Conservation (phyloP, 2,888 invertebrate species). For the Resseliella maxima region DNA sequence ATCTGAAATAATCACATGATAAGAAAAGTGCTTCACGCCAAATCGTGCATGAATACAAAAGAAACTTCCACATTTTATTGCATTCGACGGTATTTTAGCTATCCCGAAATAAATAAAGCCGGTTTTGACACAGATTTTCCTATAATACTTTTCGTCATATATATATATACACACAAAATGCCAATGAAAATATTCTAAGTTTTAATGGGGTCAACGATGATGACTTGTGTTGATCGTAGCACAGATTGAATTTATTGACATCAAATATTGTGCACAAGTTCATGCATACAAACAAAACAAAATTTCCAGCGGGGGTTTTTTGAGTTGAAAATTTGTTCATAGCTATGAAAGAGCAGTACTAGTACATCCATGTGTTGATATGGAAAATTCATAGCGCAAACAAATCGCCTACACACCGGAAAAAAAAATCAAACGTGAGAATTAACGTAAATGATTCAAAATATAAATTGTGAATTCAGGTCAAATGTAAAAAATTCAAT, state of each 20-base stretch:
- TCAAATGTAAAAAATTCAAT: slow-evolving; percentile 43
- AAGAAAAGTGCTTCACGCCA: background rate
- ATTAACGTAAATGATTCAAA: background rate
- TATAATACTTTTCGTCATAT: background rate
- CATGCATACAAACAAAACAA: background rate
- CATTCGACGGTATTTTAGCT: background rate
- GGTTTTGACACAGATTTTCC: background rate
- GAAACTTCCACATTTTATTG: background rate
- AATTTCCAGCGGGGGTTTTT: no score
- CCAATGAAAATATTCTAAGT: background rate
- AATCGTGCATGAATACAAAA: background rate
- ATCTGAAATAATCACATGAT: background rate
- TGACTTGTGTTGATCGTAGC: background rate
- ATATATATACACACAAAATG: background rate
- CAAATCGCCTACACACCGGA: background rate
- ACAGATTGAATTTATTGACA: slow-evolving; percentile 2
- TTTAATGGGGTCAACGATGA: slow-evolving; percentile 30
- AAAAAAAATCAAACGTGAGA: background rate
- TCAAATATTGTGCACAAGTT: background rate
- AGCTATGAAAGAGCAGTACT: no score
- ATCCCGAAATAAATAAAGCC: background rate
- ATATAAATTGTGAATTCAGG: background rate
- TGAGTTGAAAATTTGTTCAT: no score
- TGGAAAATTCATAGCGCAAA: background rate
- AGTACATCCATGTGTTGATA: no score